Evolutionary conservation across 2,888 invertebrate species (phyloP).

Genomic region (Pyrocoelia pectoralis): DNA sequence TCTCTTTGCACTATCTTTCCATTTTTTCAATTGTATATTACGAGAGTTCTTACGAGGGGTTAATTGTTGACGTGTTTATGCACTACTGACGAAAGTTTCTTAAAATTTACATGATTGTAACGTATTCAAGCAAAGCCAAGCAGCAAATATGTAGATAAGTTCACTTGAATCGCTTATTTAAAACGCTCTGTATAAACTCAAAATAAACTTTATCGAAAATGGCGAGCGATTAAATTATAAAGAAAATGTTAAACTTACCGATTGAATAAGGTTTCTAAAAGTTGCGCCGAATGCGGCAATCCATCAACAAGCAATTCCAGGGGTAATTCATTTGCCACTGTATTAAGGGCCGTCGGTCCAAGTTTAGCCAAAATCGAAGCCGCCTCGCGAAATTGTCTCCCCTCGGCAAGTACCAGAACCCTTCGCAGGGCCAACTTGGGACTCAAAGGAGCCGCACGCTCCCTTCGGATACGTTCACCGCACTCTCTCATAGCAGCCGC

Average conservation of each 20-base stretch:
- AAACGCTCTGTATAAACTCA: no score
- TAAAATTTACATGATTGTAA: no score
- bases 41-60: no score
- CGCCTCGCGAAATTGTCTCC: slow-evolving; percentile 89
- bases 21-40: no score
- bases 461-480: slow-evolving; percentile 75
- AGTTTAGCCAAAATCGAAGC: slow-evolving; percentile 83
- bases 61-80: no score
- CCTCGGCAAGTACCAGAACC: slow-evolving; percentile 84
- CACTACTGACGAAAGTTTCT: no score
- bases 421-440: slow-evolving; percentile 73
- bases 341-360: slow-evolving; percentile 80
- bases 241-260: slow-evolving; percentile 62
- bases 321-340: slow-evolving; percentile 80
- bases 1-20: no score
- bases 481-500: slow-evolving; percentile 69
- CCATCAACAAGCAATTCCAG: slow-evolving; percentile 89
- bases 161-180: no score
- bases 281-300: slow-evolving; percentile 85
- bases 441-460: slow-evolving; percentile 68
- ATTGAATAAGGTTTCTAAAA: slow-evolving; percentile 83
- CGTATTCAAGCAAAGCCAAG: no score
- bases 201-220: no score
- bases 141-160: no score
- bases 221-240: no score